Conservation (phyloP, 1,140 invertebrate genomes). For the Aphaenogaster ashmeadi region DNA sequence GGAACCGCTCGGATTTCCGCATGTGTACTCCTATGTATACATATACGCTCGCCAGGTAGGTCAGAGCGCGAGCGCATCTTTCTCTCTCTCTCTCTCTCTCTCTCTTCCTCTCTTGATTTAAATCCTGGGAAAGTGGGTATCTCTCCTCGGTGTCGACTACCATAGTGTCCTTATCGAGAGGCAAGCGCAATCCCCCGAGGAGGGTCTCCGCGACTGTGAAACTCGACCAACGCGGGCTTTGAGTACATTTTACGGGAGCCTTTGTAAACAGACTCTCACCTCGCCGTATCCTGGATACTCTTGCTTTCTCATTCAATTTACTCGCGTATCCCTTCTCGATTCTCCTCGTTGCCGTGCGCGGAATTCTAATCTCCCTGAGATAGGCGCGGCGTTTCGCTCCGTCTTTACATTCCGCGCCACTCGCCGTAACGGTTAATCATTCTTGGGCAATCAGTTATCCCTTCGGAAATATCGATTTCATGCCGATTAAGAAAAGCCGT, state of each 20-base stretch:
- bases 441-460: background rate
- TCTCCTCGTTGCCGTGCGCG: background rate
- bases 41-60: conserved; percentile 16
- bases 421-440: background rate
- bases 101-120: conserved; percentile 33
- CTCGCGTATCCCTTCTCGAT: background rate
- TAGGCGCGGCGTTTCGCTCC: too few species aligned
- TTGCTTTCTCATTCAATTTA: conserved; percentile 47
- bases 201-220: conserved; percentile 4
- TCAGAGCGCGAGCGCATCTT: background rate
- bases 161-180: conserved; percentile 63
- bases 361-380: conserved; percentile 46
- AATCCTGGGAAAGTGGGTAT: conserved; percentile 61
- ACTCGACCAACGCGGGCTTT: conserved; percentile 34
- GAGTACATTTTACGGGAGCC: conserved; percentile 45
- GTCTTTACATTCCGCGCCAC: background rate
- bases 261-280: conserved; percentile 47
- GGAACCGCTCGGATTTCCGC: conserved; percentile 41
- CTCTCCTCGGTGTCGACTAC: conserved; percentile 40
- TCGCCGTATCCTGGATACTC: background rate
- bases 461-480: background rate
- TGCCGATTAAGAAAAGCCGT: background rate
- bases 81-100: conserved; percentile 39
- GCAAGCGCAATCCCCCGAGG: conserved; percentile 62
- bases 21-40: background rate